phyloP scores from a whole-genome alignment of 92 coral and sea anemone genomes.

The Phenganax marumi region DNA sequence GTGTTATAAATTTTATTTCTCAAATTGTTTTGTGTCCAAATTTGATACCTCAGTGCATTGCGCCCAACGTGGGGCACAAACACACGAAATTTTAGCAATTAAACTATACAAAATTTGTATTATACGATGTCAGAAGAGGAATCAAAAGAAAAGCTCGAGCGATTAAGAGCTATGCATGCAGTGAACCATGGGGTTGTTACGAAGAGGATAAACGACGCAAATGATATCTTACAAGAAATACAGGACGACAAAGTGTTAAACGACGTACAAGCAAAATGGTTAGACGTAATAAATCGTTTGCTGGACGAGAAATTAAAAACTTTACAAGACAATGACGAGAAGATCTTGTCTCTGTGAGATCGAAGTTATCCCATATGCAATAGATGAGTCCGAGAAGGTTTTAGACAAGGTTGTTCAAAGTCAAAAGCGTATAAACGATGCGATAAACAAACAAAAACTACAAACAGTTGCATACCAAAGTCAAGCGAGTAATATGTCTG shows the following conservation, averaged over 20 bases:
- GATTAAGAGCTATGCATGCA: constrained; percentile 15
- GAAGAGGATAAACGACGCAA: not conserved
- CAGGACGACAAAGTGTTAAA: not conserved
- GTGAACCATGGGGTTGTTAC: constrained; percentile 17
- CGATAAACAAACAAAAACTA: not conserved
- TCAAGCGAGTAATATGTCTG: not conserved
- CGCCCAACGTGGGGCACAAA: constrained; percentile 21
- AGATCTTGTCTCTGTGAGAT: not conserved
- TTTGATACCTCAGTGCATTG: not conserved
- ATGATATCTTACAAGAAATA: not conserved
- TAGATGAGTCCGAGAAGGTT: constrained; percentile 15
- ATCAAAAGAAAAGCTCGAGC: not conserved
- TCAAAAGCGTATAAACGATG: not conserved
- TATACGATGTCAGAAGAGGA: too few relatives aligned
- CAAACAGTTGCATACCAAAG: not conserved
- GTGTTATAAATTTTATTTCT: too few relatives aligned
- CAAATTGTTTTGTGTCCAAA: too few relatives aligned
- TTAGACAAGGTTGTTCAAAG: not conserved
- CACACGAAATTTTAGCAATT: constrained; percentile 9
- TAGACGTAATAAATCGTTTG: not conserved
- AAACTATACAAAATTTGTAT: not conserved
- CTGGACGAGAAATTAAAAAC: constrained; percentile 12
- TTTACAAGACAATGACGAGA: not conserved
- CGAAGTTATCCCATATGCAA: not conserved
- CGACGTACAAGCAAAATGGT: not conserved